Base-by-base conservation (phyloP, 2,797 vertebrate genomes). In the Enteromius radiatus region DNA sequence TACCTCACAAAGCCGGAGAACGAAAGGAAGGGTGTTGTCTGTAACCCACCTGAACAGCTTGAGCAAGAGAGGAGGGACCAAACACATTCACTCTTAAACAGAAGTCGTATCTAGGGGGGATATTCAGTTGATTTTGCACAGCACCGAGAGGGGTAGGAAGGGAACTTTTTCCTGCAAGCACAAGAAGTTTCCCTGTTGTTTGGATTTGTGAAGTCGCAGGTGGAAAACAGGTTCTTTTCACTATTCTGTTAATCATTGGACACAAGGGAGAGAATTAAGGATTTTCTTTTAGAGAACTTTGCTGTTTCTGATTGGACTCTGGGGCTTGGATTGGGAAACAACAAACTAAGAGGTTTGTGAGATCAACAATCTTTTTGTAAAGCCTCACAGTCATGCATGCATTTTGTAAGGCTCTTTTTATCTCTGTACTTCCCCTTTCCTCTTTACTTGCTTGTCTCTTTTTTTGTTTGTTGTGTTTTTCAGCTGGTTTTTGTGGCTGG, bases 271-370 rank as follows among this genome's bases (percentile, higher is more conserved):
- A 75, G 43, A 85, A 81, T 73, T 63, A 73, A 74, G 84, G 64
- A 82, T 78, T 84, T 71, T 28, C n/a, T 78, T 83, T 82, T 63
- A 68, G 49, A 67, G 49, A 31, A 52, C n/a, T 49, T 49, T 23
- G 41, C 70, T 52, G 84, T 85, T 88, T 89, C 74, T 87, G 86
- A 73, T 87, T 86, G 87, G 78, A 86, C 85, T 86, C 82, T 80
- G 80, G 81, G 89, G 93, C 92, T 86, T 86, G 87, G 88, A 89
- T 89, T 89, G 81, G 45, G 83, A 82, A 82, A 84, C 82, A 77
- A 76, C 47, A 63, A 88, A 88, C 80, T 80, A 86, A 91, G 88
- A 95, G 94, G 94, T 95, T 92, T 90, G 94, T 94, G 91, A 90
- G 87, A 88, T 90, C 75, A 89, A 38, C 91, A 89, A 89, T 90